A percentile compares a stretch with the other conserved stretches of the same genome.
Evolutionary conservation across 2,888 invertebrate genomes (phyloP).

Genomic region (Bellardia bayeri): DNA sequence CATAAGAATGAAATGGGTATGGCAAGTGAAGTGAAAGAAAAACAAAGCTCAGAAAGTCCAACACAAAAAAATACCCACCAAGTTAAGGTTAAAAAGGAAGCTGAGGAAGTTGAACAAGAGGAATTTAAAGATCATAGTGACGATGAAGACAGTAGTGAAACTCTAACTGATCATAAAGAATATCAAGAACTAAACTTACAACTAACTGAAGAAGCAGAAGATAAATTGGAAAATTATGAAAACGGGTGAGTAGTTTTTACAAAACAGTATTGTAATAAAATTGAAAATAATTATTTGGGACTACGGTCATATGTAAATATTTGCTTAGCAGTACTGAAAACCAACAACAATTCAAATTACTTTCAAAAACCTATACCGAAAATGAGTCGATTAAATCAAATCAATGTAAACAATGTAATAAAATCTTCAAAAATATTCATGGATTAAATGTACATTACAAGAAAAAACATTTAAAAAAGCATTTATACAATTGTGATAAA

Average conservation of each 20-base stretch:
- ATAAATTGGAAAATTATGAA: neutral
- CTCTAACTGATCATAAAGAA: neutral
- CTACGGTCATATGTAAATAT: too few species aligned
- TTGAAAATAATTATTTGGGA: neutral
- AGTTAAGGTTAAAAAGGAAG: too few species aligned
- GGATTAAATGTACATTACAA: constrained; percentile 76
- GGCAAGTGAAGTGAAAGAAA: constrained; percentile 81
- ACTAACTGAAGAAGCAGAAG: neutral
- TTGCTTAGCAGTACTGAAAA: too few species aligned
- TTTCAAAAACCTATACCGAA: too few species aligned
- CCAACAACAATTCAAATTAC: too few species aligned
- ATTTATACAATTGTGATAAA: constrained; percentile 82
- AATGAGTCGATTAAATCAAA: neutral
- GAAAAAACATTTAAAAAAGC: constrained; percentile 57
- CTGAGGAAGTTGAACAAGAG: too few species aligned
- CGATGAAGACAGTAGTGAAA: too few species aligned
- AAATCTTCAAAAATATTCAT: constrained; percentile 40
- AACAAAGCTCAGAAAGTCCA: neutral
- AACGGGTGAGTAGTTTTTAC: neutral
- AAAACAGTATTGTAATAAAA: neutral
- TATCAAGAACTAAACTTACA: neutral
- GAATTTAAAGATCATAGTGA: too few species aligned
- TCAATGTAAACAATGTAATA: constrained; percentile 73
- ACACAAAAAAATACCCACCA: neutral
- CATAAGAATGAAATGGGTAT: constrained; percentile 31